phyloP scores from a whole-genome alignment of 2,888 invertebrate genomes.

The Byasa hedistus region DNA sequence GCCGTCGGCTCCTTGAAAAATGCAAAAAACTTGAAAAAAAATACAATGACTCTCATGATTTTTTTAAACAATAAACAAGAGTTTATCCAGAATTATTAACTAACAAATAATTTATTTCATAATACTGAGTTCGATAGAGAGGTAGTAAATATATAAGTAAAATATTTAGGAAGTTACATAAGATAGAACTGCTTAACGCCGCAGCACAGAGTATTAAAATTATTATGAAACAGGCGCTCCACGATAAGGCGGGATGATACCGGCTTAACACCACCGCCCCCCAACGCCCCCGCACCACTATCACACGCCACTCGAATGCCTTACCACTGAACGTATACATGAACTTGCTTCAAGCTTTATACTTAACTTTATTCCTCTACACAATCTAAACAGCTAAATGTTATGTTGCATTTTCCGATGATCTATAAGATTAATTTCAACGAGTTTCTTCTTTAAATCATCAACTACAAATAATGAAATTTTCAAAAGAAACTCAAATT shows the following conservation, averaged over 20 bases:
- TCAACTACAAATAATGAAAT: too few relatives aligned
- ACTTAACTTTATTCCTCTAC: slow-evolving; percentile 49
- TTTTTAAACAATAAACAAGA: neutral
- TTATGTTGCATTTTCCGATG: neutral
- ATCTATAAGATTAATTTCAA: too few relatives aligned
- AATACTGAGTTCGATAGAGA: neutral
- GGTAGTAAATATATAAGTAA: neutral
- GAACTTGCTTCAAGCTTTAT: slow-evolving; percentile 64
- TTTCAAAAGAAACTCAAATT: neutral
- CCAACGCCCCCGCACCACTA: slow-evolving; percentile 53
- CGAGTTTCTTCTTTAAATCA: too few relatives aligned
- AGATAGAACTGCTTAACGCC: slow-evolving; percentile 26
- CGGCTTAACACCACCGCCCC: slow-evolving; percentile 55
- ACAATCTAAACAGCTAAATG: neutral
- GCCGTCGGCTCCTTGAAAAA: slow-evolving; percentile 49
- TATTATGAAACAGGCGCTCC: slow-evolving; percentile 72
- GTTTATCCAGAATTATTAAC: neutral
- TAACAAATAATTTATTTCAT: neutral
- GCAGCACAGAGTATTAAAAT: slow-evolving; percentile 67
- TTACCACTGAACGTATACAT: slow-evolving; percentile 65
- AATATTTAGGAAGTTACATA: neutral
- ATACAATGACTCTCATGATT: too few relatives aligned
- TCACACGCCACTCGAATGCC: slow-evolving; percentile 66
- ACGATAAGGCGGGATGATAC: slow-evolving; percentile 72
- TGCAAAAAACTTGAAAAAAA: neutral